These are phyloP conservation scores for Drosophila mimica DNA, from an alignment of 2,888 invertebrate species.

Conservation along the genomic window DNA sequence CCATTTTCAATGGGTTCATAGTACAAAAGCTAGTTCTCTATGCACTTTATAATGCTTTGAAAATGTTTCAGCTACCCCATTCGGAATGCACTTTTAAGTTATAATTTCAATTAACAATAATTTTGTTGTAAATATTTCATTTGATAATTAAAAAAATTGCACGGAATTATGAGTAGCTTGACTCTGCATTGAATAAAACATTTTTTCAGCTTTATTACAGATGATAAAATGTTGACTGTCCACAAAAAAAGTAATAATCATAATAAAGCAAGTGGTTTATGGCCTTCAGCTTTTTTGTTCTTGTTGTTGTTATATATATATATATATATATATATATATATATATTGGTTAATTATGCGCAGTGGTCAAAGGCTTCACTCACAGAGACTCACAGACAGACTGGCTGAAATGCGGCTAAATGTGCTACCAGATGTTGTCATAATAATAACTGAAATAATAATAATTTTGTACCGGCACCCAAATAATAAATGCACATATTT, in stretches of 20 bases:
- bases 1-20: background rate
- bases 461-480: conserved; percentile 51
- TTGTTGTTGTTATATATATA: background rate
- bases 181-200: background rate
- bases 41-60: background rate
- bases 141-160: background rate
- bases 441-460: conserved; percentile 44
- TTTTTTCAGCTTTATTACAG: background rate
- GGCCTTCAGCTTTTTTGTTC: conserved; percentile 13
- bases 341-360: conserved; percentile 56
- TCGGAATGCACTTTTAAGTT: background rate
- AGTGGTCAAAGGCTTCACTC: conserved; percentile 27
- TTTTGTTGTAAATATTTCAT: background rate
- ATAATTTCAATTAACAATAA: background rate
- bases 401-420: conserved; percentile 25
- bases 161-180: background rate
- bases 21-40: background rate
- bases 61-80: background rate
- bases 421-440: conserved; percentile 60
- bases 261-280: conserved; percentile 15
- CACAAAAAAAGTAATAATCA: background rate
- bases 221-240: background rate
- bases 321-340: background rate
- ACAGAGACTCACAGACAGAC: conserved; percentile 1
- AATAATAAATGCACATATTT: conserved; percentile 52